Base-by-base conservation (phyloP, 2,113 vertebrate genomes). In the Cryptotis parvus region DNA sequence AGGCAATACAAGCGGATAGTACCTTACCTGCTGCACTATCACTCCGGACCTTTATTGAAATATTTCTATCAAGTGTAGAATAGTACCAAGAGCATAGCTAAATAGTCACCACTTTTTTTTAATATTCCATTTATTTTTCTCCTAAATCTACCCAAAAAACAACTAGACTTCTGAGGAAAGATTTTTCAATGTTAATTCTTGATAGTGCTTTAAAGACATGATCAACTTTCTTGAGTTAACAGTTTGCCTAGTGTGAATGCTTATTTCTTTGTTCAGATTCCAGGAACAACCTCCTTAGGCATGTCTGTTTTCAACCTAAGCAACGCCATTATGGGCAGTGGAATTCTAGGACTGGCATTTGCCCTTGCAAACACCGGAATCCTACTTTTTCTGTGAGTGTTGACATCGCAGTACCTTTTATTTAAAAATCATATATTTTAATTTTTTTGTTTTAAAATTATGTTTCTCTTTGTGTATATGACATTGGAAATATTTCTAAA, bases 261-360 rank as follows among this genome's bases (percentile, higher is more conserved):
- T 26, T 97, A 81, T 95, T 61, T 88, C 66, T 94, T 87, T 96
- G 63, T 96, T 72, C 93, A 98, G 98, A 97, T 97, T 94, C 97
- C 98, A 90, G 98, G 98, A 92, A 98, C 97, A 39, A 98, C 98
- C 37, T 98, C 98, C 0, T 82, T 98, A 70, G 97, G 98, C 65
- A 98, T 98, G 98, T 98, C 98, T 0, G 97, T 98, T 69, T 98
- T 98, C 92, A 98, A 98, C 93, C 97, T 98, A 72, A 98, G 98
- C 96, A 98, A 98, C 61, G 98, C 98, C 0, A 98, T 98, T 78
- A 98, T 98, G 98, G 98, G 98, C 92, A 98, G 98, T 94, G 98
- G 98, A 65, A 98, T 98, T 95, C 95, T 98, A 88, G 98, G 98
- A 85, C 98, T 98, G 0, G 97, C 98, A 84, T 98, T 97, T 93